Evolutionary conservation across 2,113 vertebrate species (phyloP), one percentile per base, ranked within the genome.

Genomic region (Rafetus swinhoei): DNA sequence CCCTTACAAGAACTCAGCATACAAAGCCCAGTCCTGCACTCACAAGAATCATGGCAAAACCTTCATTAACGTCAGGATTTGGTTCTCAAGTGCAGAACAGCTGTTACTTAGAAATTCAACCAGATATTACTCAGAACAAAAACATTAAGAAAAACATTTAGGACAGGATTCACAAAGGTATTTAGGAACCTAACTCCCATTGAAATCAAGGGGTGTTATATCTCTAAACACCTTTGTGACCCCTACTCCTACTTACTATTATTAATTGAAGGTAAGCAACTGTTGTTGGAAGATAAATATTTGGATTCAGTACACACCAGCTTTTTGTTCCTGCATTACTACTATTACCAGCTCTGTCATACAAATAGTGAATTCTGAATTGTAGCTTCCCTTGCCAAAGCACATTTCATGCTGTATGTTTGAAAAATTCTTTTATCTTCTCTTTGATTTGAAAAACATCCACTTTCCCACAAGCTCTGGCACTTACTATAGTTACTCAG

Each of bases 361-460:
- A 21, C 19, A 74, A 5, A 12, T 5, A 94, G 52, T 25, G 1
- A 9, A 29, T 87, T 93, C 62, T 77, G 72, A 93, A 88, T 27
- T 14, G 18, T 72, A 81, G 55, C 8, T 85, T 90, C 1, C 59
- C 96, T 86, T 95, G 39, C 90, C 86, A 85, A 59, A 9, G 56
- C 60, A 65, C 81, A 90, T 93, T 95, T 96, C 69, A 90, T 83
- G 55, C 79, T 93, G 12, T 22, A 79, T 84, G 32, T 79, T 81
- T 92, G 89, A 94, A 93, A 92, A 89, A 88, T 9, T 87, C 79
- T 95, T 96, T 95, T 89, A 86, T 95, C 82, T 95, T 92, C 74
- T 52, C 57, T 90, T 92, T 92, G 83, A 92, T 94, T 55, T 85
- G 57, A 95, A 96, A 93, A 69, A 4, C 69, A 53, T 62, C 50